phyloP scores from a whole-genome alignment of 2,113 vertebrate genomes.

The Nicator chloris region DNA sequence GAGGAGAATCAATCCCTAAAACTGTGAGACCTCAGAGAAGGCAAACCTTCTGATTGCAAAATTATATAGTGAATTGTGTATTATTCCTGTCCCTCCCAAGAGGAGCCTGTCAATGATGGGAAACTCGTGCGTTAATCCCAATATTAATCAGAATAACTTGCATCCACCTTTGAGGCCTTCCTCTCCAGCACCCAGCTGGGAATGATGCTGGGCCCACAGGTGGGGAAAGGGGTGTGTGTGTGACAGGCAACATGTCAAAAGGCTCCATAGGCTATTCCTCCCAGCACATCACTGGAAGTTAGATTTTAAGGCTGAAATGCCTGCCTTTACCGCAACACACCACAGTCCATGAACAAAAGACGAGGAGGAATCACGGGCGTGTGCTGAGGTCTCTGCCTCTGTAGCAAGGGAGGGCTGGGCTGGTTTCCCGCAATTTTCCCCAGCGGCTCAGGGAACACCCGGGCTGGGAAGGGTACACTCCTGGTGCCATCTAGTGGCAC shows the following conservation, averaged over 20 bases:
- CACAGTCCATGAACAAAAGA: rapidly evolving
- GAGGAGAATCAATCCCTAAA: neutral
- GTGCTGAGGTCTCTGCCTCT: neutral
- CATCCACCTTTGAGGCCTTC: neutral
- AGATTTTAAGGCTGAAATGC: neutral
- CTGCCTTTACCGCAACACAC: neutral
- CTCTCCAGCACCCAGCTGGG: neutral
- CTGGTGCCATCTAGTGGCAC: conserved; percentile 57
- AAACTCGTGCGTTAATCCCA: neutral
- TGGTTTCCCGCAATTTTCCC: neutral
- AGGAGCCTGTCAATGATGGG: neutral
- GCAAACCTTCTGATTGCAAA: neutral
- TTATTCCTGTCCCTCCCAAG: neutral
- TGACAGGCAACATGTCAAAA: neutral
- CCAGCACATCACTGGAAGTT: neutral
- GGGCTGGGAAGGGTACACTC: neutral
- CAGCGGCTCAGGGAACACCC: neutral
- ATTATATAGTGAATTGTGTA: neutral
- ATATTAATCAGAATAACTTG: neutral
- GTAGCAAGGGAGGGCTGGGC: neutral
- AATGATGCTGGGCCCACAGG: rapidly evolving
- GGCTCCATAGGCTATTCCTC: neutral
- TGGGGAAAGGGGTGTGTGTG: rapidly evolving
- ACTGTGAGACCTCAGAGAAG: neutral
- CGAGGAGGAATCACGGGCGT: rapidly evolving